Evolutionary conservation across 92 coral and sea anemone species (phyloP).

Genomic region (Siderastrea radians): DNA sequence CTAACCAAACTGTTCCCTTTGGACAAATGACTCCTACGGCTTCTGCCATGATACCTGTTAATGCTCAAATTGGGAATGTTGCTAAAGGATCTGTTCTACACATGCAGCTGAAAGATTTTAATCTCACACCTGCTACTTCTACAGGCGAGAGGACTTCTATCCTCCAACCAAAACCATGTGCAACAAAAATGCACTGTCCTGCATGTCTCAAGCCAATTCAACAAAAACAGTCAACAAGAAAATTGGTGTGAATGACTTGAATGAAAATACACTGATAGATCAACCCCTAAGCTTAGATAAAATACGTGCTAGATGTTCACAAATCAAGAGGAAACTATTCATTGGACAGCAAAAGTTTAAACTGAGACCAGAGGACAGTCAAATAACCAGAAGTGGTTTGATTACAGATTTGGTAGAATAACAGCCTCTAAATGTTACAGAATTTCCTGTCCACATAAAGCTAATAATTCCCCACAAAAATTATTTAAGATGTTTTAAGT

Average conservation of each 20-base stretch:
- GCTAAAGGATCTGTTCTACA: conserved; percentile 78
- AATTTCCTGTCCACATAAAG: conserved; percentile 64
- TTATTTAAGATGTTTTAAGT: conserved; percentile 34
- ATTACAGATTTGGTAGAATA: conserved; percentile 25
- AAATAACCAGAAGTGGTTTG: conserved; percentile 39
- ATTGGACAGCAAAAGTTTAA: conserved; percentile 21
- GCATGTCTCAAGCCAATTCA: conserved; percentile 1
- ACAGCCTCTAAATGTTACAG: conserved; percentile 67
- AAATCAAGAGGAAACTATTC: conserved; percentile 55
- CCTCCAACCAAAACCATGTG: too few relatives aligned
- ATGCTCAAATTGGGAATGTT: conserved; percentile 50
- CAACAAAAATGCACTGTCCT: too few relatives aligned
- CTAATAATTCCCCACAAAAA: conserved; percentile 54
- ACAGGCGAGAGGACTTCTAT: background rate
- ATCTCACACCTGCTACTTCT: conserved; percentile 11
- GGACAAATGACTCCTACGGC: conserved; percentile 63
- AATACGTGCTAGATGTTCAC: conserved; percentile 66
- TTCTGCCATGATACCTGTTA: conserved; percentile 47
- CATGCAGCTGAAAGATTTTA: conserved; percentile 69
- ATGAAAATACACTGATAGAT: conserved; percentile 38
- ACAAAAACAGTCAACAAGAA: background rate
- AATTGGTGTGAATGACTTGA: background rate
- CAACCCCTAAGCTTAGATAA: conserved; percentile 67
- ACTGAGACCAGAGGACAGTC: conserved; percentile 49
- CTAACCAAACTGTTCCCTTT: conserved; percentile 64